Evolutionary conservation across 2,888 invertebrate species (phyloP), one percentile per base, ranked within the genome.

Genomic region (Macrophya annulata): DNA sequence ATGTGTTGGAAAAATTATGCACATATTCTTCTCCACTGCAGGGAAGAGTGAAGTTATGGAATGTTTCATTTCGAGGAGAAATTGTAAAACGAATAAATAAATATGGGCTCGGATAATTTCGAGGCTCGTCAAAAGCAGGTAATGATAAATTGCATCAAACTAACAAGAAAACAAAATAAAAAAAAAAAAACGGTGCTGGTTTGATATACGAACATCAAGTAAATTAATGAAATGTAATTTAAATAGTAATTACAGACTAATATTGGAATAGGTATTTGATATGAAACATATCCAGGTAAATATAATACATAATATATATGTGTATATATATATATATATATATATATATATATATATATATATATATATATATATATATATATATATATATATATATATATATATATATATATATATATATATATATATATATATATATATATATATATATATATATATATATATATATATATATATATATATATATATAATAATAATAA

Each of bases 211-310:
- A 68, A 68, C 37, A 74, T 74, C 43, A 74, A 43, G 21, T 10
- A 45, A 45, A 74, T 71, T 9, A 77, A 77, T 77, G 1, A n/a
- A 31, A 81, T 55, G 72, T 76, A 62, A 68, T 62, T 21, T n/a
- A n/a, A 68, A 31, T 68, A 62, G n/a, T 10, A 84, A 72, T 51
- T 45, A 68, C 25, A 40, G 40, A 51, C 15, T 82, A 62, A 68
- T 65, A 59, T 51, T 59, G 9, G 21, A 43, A 55, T 65, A 65
- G 55, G 15, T n/a, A 48, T 85, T 86, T 85, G 84, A 86, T 86
- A 87, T 85, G 85, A 85, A 68, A 88, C 87, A 88, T 88, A 88
- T 88, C 88, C 86, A 85, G 82, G 79, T 85, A 76, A 85, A 85
- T 86, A 85, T 81, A 82, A 37, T 62, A 62, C 62, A 62, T 62